Base-by-base conservation (phyloP, 1,140 invertebrate genomes). In the Anastrepha obliqua region DNA sequence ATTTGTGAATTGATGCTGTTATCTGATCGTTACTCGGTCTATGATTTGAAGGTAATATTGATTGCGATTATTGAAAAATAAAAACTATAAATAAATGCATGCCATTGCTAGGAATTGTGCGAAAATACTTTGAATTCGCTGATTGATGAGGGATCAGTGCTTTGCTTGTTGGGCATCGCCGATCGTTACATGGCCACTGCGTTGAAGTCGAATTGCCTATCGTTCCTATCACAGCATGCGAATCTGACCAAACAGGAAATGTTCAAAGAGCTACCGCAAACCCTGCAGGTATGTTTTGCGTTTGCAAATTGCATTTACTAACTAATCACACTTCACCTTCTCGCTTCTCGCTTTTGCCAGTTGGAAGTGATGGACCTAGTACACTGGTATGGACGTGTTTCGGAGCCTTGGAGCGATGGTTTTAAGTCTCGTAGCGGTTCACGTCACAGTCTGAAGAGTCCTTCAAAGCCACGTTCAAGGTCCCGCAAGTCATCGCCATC, bases 101-200 rank as follows among this genome's bases (percentile, higher is more conserved):
- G 29, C 29, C 0, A 29, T 29, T 29, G 8, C n/a, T 95, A 96
- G 91, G 94, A 94, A 64, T 89, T 94, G 13, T 96, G 95, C 93
- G 96, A 96, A 91, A 94, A 95, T 86, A 94, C 94, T 6, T 91
- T 96, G 64, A 93, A 94, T 78, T 89, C 92, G 3, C 94, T 95
- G 89, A 94, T 96, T 65, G 95, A 96, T 92, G 94, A 95, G 86
- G 95, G 96, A 65, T 95, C 95, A 0, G 95, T 95, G 2, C 93
- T 96, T 64, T 96, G 95, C 91, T 94, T 96, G 6, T 91, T 96
- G 44, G 95, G 95, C 87, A 94, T 96, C 89, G 95, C 95, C 8
- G 96, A 96, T 93, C 95, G 96, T 88, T 96, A 95, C 89, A 95
- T 95, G 91, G 95, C 95, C 47, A 94, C 93, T 81, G 92, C 93